These are phyloP conservation scores for Dusona sp. DNA, from an alignment of 2,888 invertebrate species.

Conservation along the genomic window DNA sequence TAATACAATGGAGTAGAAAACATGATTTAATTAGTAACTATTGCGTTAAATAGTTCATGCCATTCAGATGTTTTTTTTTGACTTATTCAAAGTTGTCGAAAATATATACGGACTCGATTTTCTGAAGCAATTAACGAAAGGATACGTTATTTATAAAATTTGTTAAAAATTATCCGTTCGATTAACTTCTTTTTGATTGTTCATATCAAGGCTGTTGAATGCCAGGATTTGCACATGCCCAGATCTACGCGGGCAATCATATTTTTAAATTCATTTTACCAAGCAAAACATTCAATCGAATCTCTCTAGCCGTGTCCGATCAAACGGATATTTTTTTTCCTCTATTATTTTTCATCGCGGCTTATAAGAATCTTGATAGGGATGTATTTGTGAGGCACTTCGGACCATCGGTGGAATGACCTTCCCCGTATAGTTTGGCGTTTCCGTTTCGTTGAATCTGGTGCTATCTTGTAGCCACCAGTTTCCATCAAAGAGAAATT, in stretches of 20 bases:
- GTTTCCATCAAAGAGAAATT: constrained; percentile 59
- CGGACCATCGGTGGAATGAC: background rate
- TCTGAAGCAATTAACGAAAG: background rate
- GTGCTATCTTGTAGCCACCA: background rate
- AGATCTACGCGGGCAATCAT: background rate
- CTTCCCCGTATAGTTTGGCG: background rate
- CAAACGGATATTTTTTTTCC: background rate
- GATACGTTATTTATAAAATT: background rate
- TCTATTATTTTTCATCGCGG: background rate
- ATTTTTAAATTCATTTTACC: background rate
- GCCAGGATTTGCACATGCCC: background rate
- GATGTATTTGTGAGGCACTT: constrained; percentile 8
- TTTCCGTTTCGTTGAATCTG: constrained; percentile 29
- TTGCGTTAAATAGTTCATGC: no score
- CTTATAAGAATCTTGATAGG: background rate
- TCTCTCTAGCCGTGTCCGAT: background rate
- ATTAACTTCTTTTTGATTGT: background rate
- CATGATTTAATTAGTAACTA: no score
- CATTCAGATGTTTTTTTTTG: no score
- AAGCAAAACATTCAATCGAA: background rate
- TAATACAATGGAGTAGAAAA: background rate
- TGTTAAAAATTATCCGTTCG: background rate
- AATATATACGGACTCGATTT: background rate
- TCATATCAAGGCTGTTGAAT: background rate
- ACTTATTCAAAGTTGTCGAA: background rate